A percentile compares a stretch with the other conserved stretches of the same genome.
Evolutionary conservation across 2,888 invertebrate species (phyloP).

Genomic region (Aromia moschata): DNA sequence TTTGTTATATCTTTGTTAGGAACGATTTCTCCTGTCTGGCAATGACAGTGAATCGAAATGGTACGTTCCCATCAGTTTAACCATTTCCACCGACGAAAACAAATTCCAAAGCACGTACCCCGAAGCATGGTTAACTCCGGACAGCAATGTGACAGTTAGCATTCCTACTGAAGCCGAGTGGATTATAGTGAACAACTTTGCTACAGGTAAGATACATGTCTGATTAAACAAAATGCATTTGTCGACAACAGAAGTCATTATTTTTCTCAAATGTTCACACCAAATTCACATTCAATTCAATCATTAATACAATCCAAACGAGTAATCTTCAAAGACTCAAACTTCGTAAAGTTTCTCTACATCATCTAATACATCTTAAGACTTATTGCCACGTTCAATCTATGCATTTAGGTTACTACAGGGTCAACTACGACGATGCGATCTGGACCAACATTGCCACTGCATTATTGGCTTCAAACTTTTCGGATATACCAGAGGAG

Average conservation of each 20-base stretch:
- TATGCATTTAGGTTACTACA: constrained; percentile 73
- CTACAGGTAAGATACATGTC: constrained; percentile 70
- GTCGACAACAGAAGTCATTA: too few relatives aligned
- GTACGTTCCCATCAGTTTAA: constrained; percentile 67
- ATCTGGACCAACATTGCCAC: constrained; percentile 72
- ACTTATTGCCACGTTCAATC: too few relatives aligned
- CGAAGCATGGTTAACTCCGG: constrained; percentile 63
- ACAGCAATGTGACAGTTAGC: constrained; percentile 32
- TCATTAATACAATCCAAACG: too few relatives aligned
- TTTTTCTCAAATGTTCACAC: too few relatives aligned
- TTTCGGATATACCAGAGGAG: constrained; percentile 66
- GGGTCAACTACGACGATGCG: constrained; percentile 71
- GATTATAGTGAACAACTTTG: constrained; percentile 72
- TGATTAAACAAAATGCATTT: too few relatives aligned
- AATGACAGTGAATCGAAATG: constrained; percentile 50
- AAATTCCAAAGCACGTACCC: constrained; percentile 64
- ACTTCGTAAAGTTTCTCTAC: too few relatives aligned
- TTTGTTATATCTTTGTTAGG: constrained; percentile 9
- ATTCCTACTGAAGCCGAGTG: constrained; percentile 58
- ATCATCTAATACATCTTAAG: too few relatives aligned
- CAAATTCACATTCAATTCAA: too few relatives aligned
- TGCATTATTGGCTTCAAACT: constrained; percentile 62
- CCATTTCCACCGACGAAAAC: constrained; percentile 54
- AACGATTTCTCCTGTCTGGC: constrained; percentile 27
- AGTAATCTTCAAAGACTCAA: too few relatives aligned